Percentiles rank a stretch among this genome's conserved stretches.
phyloP scores from a whole-genome alignment of 2,113 vertebrate species.

The Paraplagusia blochii region DNA sequence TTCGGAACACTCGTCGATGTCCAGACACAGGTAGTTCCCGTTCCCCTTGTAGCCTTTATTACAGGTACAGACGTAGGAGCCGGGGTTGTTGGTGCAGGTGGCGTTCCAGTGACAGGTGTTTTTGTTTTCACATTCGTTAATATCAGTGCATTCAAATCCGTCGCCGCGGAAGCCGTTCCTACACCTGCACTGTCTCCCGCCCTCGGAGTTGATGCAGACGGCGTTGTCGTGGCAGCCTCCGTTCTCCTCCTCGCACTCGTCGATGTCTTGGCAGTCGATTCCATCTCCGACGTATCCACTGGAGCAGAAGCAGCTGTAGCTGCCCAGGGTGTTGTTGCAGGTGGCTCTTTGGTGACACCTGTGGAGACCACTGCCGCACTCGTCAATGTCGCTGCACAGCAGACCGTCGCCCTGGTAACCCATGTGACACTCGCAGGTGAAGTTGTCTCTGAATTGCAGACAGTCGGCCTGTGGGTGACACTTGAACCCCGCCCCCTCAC shows the following conservation, averaged over 20 bases:
- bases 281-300: slow-evolving; percentile 76
- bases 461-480: slow-evolving; percentile 74
- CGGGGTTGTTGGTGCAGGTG: slow-evolving; percentile 79
- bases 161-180: slow-evolving; percentile 71
- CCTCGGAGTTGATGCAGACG: slow-evolving; percentile 71
- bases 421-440: slow-evolving; percentile 62
- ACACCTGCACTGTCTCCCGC: slow-evolving; percentile 72
- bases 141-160: slow-evolving; percentile 73
- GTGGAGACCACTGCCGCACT: slow-evolving; percentile 68
- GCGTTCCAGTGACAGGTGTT: slow-evolving; percentile 81
- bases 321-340: slow-evolving; percentile 75
- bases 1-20: slow-evolving; percentile 80
- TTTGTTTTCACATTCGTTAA: slow-evolving; percentile 67
- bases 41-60: slow-evolving; percentile 80
- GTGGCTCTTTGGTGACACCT: slow-evolving; percentile 64
- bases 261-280: slow-evolving; percentile 69
- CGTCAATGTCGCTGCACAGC: slow-evolving; percentile 73
- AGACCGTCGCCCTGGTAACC: slow-evolving; percentile 75
- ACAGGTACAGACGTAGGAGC: slow-evolving; percentile 78
- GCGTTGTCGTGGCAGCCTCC: slow-evolving; percentile 74
- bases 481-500: slow-evolving; percentile 53
- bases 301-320: slow-evolving; percentile 73
- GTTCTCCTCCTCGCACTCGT: slow-evolving; percentile 75
- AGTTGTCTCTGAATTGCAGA: slow-evolving; percentile 52
- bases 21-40: slow-evolving; percentile 81